Evolutionary conservation across 2,113 vertebrate genomes (phyloP).

Genomic region (Narcine bancroftii): DNA sequence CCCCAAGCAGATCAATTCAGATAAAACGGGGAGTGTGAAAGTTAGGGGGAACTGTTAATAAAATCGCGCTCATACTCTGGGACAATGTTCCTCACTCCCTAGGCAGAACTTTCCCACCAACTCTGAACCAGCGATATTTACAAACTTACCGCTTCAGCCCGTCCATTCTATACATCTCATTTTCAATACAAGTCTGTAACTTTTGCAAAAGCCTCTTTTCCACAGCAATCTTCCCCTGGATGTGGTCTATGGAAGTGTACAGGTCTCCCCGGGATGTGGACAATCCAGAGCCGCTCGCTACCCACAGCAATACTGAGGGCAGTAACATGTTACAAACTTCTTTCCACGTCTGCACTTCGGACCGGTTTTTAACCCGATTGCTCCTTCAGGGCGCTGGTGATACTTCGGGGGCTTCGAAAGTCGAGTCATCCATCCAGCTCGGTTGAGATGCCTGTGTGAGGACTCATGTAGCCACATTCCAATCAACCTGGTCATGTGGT

Average conservation of each 20-base stretch:
- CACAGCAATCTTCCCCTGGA: conserved; percentile 53
- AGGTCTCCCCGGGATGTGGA: conserved; percentile 45
- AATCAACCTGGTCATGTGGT: not conserved
- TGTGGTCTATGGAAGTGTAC: conserved; percentile 58
- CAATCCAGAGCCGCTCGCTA: conserved; percentile 31
- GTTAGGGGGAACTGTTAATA: not conserved
- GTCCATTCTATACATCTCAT: conserved; percentile 55
- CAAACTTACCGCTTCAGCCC: conserved; percentile 58
- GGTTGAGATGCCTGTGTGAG: not conserved
- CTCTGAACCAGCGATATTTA: too few relatives aligned
- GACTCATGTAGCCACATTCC: not conserved
- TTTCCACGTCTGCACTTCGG: not conserved
- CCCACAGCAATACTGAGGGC: conserved; percentile 22
- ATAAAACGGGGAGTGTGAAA: too few relatives aligned
- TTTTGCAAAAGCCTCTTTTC: conserved; percentile 54
- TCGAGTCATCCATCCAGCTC: not conserved
- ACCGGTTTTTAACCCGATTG: too few relatives aligned
- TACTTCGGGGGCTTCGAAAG: not conserved
- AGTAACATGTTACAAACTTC: not conserved
- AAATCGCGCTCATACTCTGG: not conserved
- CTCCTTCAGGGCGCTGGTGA: not conserved
- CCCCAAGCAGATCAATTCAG: not conserved
- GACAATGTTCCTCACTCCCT: not conserved
- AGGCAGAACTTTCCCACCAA: too few relatives aligned
- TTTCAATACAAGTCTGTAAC: conserved; percentile 55